A percentile compares a stretch with the other conserved stretches of the same genome.
These are phyloP conservation scores for Rhincodon typus DNA, from an alignment of 2,797 vertebrate species.

Conservation along the genomic window DNA sequence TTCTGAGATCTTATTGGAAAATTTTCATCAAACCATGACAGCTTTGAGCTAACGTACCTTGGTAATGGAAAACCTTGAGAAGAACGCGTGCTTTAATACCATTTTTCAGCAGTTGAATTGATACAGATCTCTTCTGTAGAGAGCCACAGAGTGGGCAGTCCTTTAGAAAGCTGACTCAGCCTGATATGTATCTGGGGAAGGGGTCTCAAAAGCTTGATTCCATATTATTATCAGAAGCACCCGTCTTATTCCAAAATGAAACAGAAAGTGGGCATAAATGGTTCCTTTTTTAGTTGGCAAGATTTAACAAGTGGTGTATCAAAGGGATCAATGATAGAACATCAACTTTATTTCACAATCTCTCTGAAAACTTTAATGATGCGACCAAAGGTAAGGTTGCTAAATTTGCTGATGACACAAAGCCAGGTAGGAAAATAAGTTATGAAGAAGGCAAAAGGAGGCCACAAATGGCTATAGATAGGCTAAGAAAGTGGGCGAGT, in stretches of 20 bases:
- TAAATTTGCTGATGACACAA: too few species aligned
- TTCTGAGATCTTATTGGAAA: neutral
- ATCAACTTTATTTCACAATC: too few species aligned
- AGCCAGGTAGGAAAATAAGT: too few species aligned
- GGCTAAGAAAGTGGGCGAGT: too few species aligned
- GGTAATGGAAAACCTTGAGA: neutral
- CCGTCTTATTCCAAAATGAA: neutral
- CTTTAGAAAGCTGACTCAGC: neutral
- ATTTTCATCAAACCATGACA: neutral
- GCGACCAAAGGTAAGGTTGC: too few species aligned
- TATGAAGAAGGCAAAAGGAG: too few species aligned
- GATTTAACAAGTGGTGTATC: too few species aligned
- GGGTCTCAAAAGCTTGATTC: neutral
- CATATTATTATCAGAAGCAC: neutral
- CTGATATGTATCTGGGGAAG: neutral
- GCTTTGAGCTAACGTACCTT: neutral
- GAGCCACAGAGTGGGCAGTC: neutral
- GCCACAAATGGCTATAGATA: too few species aligned
- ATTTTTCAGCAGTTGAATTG: neutral
- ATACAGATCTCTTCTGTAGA: neutral
- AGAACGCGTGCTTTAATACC: neutral
- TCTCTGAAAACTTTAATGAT: too few species aligned
- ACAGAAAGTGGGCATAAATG: too few species aligned
- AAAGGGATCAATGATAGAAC: too few species aligned
- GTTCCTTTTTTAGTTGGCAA: too few species aligned